phyloP scores from a whole-genome alignment of 2,888 invertebrate genomes.

The Odontocerum albicorne region DNA sequence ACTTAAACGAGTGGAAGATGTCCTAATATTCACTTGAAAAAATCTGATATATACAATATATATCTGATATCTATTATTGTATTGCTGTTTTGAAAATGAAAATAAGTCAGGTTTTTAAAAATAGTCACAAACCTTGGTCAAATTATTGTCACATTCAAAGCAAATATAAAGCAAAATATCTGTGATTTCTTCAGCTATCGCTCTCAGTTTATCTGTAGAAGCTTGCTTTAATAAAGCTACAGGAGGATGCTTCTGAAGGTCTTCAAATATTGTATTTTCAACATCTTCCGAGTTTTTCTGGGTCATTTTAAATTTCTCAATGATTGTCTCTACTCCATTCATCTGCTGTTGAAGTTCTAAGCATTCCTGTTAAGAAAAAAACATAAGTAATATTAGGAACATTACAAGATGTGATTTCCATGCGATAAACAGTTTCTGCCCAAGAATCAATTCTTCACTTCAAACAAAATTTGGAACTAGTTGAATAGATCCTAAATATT shows the following conservation, averaged over 20 bases:
- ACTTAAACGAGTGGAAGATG: too few species aligned
- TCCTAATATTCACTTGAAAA: too few species aligned
- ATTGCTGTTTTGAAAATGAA: too few species aligned
- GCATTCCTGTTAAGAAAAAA: constrained; percentile 84
- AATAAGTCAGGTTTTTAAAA: neutral
- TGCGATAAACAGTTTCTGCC: too few species aligned
- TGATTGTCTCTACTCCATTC: constrained; percentile 78
- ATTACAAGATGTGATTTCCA: too few species aligned
- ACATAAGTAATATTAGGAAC: too few species aligned
- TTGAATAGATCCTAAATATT: too few species aligned
- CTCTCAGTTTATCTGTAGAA: constrained; percentile 81
- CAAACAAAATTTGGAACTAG: too few species aligned
- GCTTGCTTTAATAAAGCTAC: constrained; percentile 59
- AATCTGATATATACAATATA: too few species aligned
- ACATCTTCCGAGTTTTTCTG: constrained; percentile 41
- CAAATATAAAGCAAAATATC: constrained; percentile 77
- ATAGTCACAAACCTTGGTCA: constrained; percentile 8
- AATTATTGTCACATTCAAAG: constrained; percentile 53
- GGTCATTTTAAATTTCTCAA: constrained; percentile 70
- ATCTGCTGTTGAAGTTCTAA: constrained; percentile 86
- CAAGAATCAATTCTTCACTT: too few species aligned
- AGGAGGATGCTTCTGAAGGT: constrained; percentile 43
- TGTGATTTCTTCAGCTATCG: constrained; percentile 78
- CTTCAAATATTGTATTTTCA: constrained; percentile 15
- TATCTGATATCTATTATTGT: too few species aligned